Evolutionary conservation across 2,888 invertebrate genomes (phyloP), one percentile per base, ranked within the genome.

Genomic region (Crematogaster levior): DNA sequence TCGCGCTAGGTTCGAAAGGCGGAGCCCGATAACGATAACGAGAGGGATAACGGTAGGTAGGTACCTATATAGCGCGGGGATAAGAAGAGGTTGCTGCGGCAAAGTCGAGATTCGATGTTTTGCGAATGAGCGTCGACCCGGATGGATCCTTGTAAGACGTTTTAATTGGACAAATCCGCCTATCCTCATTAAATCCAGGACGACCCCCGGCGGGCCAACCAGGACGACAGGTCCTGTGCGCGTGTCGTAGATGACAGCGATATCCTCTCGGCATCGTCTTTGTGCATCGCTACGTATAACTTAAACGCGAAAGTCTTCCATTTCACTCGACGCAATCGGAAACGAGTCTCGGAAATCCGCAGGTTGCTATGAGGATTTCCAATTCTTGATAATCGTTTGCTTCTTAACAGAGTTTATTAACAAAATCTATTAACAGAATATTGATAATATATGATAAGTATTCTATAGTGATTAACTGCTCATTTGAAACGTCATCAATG

Each of bases 111-210:
- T 90, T 92, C 90, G 89, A 92, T 92, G 92, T 93, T 93, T 92
- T 93, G 92, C 89, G 92, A 92, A 91, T 90, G 92, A 88, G 87
- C 89, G 89, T 86, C 89, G 89, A 84, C 85, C 51, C 58, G 90
- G 91, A 92, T 92, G 93, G 93, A 94, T 94, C 94, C 93, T 93
- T 94, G 93, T 94, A 94, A 94, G 94, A 94, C 94, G 94, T 94
- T 94, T 94, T 94, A 94, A 94, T 94, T 94, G 94, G 94, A 94
- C 94, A 94, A 94, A 94, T 94, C 94, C 94, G 94, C 94, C 94
- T 94, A 94, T 94, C 94, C 94, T 94, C 94, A 94, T 94, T 94
- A 94, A 94, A 94, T 94, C 94, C 91, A 83, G 83, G 85, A 88
- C 89, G 91, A 89, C 87, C 90, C 91, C 90, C 24, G 46, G 53